Percentiles rank a stretch among this genome's conserved stretches.
Conservation (phyloP, 2,797 vertebrate species). For the Ataeniobius toweri region DNA sequence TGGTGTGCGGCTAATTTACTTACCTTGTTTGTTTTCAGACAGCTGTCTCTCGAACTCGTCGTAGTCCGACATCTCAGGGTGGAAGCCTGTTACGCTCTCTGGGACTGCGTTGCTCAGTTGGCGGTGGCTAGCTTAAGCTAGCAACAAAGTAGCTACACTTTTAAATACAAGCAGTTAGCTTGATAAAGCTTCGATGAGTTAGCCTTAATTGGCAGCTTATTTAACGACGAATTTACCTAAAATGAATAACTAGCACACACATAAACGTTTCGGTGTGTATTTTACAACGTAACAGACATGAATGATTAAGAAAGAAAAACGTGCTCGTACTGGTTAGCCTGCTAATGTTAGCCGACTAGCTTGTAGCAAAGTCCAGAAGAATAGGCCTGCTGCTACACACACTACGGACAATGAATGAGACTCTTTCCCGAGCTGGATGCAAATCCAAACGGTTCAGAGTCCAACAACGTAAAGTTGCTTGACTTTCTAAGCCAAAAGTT, state of each 20-base stretch:
- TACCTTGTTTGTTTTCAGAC: constrained; percentile 91
- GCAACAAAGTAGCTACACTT: constrained; percentile 68
- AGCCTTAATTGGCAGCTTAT: not conserved
- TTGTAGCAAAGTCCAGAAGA: constrained; percentile 75
- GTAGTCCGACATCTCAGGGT: constrained; percentile 87
- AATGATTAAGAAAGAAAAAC: constrained; percentile 64
- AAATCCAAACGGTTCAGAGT: constrained; percentile 1
- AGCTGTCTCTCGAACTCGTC: constrained; percentile 93
- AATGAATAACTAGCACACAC: not conserved
- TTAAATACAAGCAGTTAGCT: constrained; percentile 36
- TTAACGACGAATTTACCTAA: constrained; percentile 8
- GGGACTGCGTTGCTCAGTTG: constrained; percentile 64
- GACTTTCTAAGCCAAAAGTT: constrained; percentile 16
- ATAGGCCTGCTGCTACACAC: constrained; percentile 57
- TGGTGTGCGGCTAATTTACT: rapidly evolving
- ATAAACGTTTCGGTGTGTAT: constrained; percentile 3
- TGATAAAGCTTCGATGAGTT: constrained; percentile 8
- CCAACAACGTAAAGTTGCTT: not conserved
- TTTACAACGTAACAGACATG: constrained; percentile 30
- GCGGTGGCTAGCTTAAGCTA: constrained; percentile 71
- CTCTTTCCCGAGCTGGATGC: constrained; percentile 17
- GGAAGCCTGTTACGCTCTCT: constrained; percentile 35
- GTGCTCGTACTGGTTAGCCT: constrained; percentile 70
- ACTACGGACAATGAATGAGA: constrained; percentile 65
- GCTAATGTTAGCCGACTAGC: constrained; percentile 65